Evolutionary conservation across 1,140 invertebrate species (phyloP), one percentile per base, ranked within the genome.

Genomic region (Penaeus vannamei): DNA sequence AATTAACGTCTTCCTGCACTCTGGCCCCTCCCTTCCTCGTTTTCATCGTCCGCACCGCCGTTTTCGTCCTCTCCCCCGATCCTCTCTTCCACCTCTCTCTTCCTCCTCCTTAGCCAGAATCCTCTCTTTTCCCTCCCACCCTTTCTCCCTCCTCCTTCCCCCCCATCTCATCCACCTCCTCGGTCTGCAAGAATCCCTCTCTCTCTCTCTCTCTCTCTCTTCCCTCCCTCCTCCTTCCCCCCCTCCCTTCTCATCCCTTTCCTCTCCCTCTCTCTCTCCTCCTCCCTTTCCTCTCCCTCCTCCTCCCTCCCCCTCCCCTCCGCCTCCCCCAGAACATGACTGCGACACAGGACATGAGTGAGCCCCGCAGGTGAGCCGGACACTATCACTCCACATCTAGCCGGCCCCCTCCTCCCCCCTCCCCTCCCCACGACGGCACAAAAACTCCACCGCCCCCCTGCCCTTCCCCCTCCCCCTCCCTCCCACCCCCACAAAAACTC

Each of bases 301-400:
- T 53, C 26, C 36, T 20, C 53, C 61, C 46, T 36, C 69, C 32
- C 32, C 84, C n/a, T 66, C 69, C 64, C 46, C 26, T 46, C 64
- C 32, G 61, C 46, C 64, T 69, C 64, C 26, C 32, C 46, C 36
- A 36, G 22, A 36, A 29, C 23, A 23, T 77, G 53, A 36, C 69
- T 46, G 69, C 69, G 60, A 86, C 85, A 86, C 42, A 59, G 22
- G 87, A 89, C 87, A 84, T 84, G 81, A 84, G 66, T 84, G 81
- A 84, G 79, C 23, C 32, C 19, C 87, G 32, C 87, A 89, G 87
- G 87, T 89, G 87, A 79, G 72, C 53, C 46, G 59, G 82, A 84
- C 81, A 84, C 59, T 89, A 89, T 89, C 87, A 84, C 86, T 84
- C 66, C 85, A 81, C 85, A 86, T 86, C 85, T 86, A 59, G 19